These are phyloP conservation scores for Blastobasis lacticolella DNA, from an alignment of 2,888 invertebrate species.

Conservation along the genomic window DNA sequence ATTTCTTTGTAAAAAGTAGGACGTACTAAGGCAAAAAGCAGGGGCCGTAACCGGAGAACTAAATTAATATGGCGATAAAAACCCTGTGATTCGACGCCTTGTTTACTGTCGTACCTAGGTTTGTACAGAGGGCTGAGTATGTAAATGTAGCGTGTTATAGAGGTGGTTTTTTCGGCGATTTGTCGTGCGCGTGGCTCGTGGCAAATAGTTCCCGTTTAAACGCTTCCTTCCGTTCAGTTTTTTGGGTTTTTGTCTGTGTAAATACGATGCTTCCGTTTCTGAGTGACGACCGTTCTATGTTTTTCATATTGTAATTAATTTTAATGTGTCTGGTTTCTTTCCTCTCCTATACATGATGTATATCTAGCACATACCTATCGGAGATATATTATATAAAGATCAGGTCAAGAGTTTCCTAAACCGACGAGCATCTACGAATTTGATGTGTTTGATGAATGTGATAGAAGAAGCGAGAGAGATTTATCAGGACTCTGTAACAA, in stretches of 20 bases:
- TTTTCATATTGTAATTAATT: too few relatives aligned
- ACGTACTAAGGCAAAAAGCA: slow-evolving; percentile 43
- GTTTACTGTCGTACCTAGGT: slow-evolving; percentile 59
- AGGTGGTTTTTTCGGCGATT: slow-evolving; percentile 51
- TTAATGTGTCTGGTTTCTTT: too few relatives aligned
- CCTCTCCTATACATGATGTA: too few relatives aligned
- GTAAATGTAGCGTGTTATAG: slow-evolving; percentile 58
- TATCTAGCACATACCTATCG: too few relatives aligned
- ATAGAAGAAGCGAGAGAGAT: too few relatives aligned
- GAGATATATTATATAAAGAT: too few relatives aligned
- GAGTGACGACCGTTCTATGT: too few relatives aligned
- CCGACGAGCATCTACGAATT: too few relatives aligned
- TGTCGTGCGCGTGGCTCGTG: slow-evolving; percentile 55
- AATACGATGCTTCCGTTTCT: too few relatives aligned
- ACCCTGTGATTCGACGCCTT: slow-evolving; percentile 55
- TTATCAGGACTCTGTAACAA: too few relatives aligned
- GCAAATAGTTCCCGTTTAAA: slow-evolving; percentile 46
- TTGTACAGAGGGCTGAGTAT: slow-evolving; percentile 65
- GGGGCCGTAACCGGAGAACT: slow-evolving; percentile 64
- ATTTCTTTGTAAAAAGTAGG: slow-evolving; percentile 62
- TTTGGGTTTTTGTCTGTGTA: not conserved
- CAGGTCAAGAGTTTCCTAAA: too few relatives aligned
- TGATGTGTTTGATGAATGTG: too few relatives aligned
- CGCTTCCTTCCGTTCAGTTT: slow-evolving; percentile 27
- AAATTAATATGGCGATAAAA: slow-evolving; percentile 67